Evolutionary conservation across 2,113 vertebrate genomes (phyloP).

Genomic region (Puma concolor): DNA sequence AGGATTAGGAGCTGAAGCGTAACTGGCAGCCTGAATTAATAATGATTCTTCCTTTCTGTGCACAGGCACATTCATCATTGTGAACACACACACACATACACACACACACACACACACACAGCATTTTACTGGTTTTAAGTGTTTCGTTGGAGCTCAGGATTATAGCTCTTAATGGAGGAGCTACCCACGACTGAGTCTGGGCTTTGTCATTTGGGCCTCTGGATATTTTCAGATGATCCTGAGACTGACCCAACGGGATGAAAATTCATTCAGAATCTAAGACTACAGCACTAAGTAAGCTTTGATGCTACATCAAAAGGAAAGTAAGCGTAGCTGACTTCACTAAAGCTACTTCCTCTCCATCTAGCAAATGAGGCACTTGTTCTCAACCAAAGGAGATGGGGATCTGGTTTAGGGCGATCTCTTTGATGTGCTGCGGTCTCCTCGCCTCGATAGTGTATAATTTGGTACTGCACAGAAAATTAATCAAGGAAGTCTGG

Average conservation of each 20-base stretch:
- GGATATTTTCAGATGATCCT: conserved; percentile 55
- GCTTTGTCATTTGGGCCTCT: conserved; percentile 43
- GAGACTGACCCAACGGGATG: background rate
- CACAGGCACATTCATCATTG: background rate
- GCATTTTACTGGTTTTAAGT: background rate
- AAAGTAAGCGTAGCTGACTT: conserved; percentile 6
- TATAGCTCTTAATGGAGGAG: background rate
- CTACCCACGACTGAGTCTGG: background rate
- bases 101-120: too few relatives aligned
- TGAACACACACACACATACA: too few relatives aligned
- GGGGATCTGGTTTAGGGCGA: background rate
- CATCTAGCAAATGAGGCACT: background rate
- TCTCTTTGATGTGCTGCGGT: conserved; percentile 14
- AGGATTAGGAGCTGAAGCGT: background rate
- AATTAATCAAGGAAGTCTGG: conserved; percentile 57
- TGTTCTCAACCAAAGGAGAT: background rate
- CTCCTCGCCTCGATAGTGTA: conserved; percentile 21
- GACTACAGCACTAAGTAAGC: background rate
- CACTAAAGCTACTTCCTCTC: background rate
- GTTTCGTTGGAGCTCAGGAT: background rate
- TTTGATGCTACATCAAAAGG: conserved; percentile 66
- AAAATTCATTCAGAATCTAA: conserved; percentile 25
- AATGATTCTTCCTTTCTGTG: background rate
- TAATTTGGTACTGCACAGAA: conserved; percentile 17
- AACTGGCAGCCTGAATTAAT: background rate